Evolutionary conservation across 2,888 invertebrate species (phyloP), one percentile per base, ranked within the genome.

Genomic region (Cheiracanthium punctorium): DNA sequence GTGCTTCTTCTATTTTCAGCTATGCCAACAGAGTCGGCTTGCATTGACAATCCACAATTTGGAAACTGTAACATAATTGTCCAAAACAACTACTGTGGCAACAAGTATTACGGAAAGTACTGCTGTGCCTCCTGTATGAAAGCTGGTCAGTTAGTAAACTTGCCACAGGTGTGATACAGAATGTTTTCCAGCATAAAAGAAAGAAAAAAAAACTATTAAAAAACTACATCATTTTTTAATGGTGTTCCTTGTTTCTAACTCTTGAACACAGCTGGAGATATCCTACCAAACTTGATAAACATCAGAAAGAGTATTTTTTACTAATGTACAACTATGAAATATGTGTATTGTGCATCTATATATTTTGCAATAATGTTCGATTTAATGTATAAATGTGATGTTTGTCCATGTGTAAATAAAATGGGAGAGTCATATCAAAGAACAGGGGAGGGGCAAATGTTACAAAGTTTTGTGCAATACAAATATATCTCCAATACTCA

Each of bases 61-160:
- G 97, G 97, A 77, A 96, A 97, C 91, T 98, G 98, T 92, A 93
- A 94, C 64, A 93, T 98, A 79, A 98, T 98, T 90, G 96, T 98
- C 1, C 93, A 94, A 90, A 96, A 95, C 80, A 94, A 94, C 79
- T 96, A 95, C 91, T 98, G 98, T 92, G 93, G 93, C 20, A 97
- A 98, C 93, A 93, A 94, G 89, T 91, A 92, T 90, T 96, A 96
- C 89, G 94, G 94, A 92, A 94, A 94, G 88, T 97, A 97, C 94
- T 98, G 98, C 92, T 98, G 98, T 92, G 94, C 95, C 91, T 97
- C 97, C 0, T 98, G 98, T 91, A 96, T 69, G 41, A 81, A 77
- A 43, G 86, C 86, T 2, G 86, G 72, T 52, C 76, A 81, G 32
- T 33, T 75, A 58, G 48, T 52, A 2, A 28, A 77, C 20, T 29